A percentile compares a stretch with the other conserved stretches of the same genome.
Evolutionary conservation across 2,888 invertebrate species (phyloP).

Genomic region (Phasia obesa): DNA sequence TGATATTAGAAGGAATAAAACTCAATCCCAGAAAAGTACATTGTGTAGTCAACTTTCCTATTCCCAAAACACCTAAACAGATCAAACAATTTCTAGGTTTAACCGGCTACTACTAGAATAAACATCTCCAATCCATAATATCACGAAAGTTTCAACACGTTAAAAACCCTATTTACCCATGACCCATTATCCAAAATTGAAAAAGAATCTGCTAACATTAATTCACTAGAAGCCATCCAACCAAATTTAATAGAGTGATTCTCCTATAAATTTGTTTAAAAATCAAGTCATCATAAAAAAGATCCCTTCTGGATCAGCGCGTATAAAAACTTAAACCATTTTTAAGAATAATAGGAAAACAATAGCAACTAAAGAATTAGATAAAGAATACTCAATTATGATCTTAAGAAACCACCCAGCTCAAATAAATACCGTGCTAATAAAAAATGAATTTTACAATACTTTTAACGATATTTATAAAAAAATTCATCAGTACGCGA

Average conservation of each 20-base stretch:
- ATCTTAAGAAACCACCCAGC: not conserved
- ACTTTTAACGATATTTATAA: slow-evolving; percentile 8
- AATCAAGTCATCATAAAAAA: slow-evolving; percentile 2
- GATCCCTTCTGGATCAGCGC: not conserved
- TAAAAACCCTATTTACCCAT: slow-evolving; percentile 56
- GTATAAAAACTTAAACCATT: not conserved
- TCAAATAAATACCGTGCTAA: slow-evolving; percentile 8
- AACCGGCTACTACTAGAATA: slow-evolving; percentile 22
- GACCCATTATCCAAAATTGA: slow-evolving; percentile 38
- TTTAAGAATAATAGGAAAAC: slow-evolving; percentile 10
- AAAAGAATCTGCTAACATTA: slow-evolving; percentile 10
- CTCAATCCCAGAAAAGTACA: slow-evolving; percentile 65
- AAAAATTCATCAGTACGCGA: too few species aligned
- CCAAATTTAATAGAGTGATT: slow-evolving; percentile 3
- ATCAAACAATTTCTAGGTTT: slow-evolving; percentile 66
- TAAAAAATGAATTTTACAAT: slow-evolving; percentile 14
- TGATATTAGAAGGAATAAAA: slow-evolving; percentile 46
- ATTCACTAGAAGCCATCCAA: not conserved
- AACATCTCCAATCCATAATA: slow-evolving; percentile 24
- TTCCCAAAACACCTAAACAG: slow-evolving; percentile 64
- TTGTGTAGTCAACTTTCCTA: slow-evolving; percentile 56
- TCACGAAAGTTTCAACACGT: slow-evolving; percentile 43
- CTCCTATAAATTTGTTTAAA: slow-evolving; percentile 4
- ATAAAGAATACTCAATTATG: not conserved
- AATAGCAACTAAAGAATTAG: not conserved